Evolutionary conservation across 2,888 invertebrate species (phyloP).

Genomic region (Teleogryllus oceanicus): DNA sequence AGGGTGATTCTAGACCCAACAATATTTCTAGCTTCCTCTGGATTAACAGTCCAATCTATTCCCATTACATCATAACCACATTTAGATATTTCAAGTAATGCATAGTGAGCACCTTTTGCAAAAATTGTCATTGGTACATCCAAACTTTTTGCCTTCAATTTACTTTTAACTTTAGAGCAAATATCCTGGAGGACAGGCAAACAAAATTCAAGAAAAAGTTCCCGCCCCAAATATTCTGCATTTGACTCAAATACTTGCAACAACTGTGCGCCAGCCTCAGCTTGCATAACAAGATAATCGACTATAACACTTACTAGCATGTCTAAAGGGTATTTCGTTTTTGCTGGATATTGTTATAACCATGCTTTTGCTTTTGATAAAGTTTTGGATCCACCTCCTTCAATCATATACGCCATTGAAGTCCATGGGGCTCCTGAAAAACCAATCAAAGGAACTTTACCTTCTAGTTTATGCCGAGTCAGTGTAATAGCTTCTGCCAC

Average conservation of each 20-base stretch:
- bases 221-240: constrained; percentile 80
- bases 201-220: constrained; percentile 70
- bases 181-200: constrained; percentile 78
- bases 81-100: constrained; percentile 70
- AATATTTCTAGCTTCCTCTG: constrained; percentile 65
- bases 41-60: constrained; percentile 93
- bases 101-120: constrained; percentile 90
- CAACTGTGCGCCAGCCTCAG: constrained; percentile 57
- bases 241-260: constrained; percentile 95
- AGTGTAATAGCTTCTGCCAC: constrained; percentile 93
- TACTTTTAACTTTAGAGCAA: constrained; percentile 62
- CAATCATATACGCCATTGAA: constrained; percentile 96
- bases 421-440: constrained; percentile 67
- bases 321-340: constrained; percentile 70
- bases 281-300: constrained; percentile 89
- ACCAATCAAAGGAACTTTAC: constrained; percentile 56
- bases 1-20: constrained; percentile 75
- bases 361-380: constrained; percentile 88
- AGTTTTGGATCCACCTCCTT: constrained; percentile 91
- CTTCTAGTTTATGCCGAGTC: constrained; percentile 81
- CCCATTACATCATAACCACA: constrained; percentile 85
- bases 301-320: constrained; percentile 76
- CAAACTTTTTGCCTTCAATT: constrained; percentile 59
- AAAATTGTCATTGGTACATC: constrained; percentile 86
- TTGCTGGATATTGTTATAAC: constrained; percentile 76